Evolutionary conservation across 2,113 vertebrate genomes (phyloP), one percentile per base, ranked within the genome.

Genomic region (Suncus etruscus): DNA sequence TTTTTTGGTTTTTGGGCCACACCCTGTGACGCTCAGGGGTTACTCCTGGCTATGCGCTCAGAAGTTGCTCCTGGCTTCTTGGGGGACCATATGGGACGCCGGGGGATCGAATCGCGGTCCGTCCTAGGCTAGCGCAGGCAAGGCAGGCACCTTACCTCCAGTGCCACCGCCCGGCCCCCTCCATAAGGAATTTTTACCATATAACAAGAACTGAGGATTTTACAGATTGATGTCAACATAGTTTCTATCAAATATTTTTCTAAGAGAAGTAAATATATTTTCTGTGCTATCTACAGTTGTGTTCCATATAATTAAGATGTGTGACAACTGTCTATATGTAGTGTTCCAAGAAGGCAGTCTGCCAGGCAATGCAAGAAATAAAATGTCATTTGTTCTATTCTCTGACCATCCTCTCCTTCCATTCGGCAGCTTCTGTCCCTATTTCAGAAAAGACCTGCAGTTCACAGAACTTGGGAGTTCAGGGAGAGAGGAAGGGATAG

Each of bases 221-320:
- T 88, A 85, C 66, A 93, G 25, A 24, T 63, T 74, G 48, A 83
- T 73, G 18, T 79, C 83, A 61, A 74, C 54, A 63, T 32, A 22
- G 83, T 86, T 95, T 69, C 58, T 79, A 78, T 51, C 75, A 88
- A 81, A 32, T 74, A 77, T 69, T 82, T 61, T 86, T 66, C 65
- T 51, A 92, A 89, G 50, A 70, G 72, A 86, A 82, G 61, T 51
- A 89, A 93, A 89, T 90, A 65, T 63, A 75, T 93, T 65, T 86
- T 83, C 86, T 89, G 78, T 74, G 78, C 69, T 45, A 77, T 78
- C 82, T 93, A 89, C 61, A 91, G 65, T 54, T 89, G 72, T 83
- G 82, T n/a, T 95, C 86, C 74, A 39, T 91, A 54, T 63, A 91
- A 91, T 89, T 82, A 83, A 92, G 77, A 74, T 47, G 58, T 95